Percentiles rank a stretch among this genome's conserved stretches.
Evolutionary conservation across 2,888 invertebrate genomes (phyloP).

Genomic region (Protonemura montana): DNA sequence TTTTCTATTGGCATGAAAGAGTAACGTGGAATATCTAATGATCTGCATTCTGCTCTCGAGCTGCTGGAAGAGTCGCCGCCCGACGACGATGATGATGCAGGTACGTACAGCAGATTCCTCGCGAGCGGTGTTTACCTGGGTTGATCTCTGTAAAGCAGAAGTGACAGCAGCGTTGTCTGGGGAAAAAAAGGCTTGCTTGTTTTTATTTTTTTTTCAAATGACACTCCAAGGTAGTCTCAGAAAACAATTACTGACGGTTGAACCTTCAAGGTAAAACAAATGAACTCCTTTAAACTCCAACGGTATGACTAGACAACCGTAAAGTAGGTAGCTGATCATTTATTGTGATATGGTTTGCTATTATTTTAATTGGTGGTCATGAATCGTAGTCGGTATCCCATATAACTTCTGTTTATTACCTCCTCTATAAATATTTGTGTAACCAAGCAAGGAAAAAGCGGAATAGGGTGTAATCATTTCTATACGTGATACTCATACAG

Average conservation of each 20-base stretch:
- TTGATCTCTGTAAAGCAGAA: not conserved
- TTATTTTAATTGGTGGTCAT: not conserved
- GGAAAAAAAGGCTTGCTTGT: not conserved
- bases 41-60: not conserved
- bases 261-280: too few species aligned
- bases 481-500: not conserved
- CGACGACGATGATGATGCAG: not conserved
- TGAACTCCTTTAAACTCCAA: too few species aligned
- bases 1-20: conserved; percentile 33
- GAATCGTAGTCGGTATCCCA: not conserved
- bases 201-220: not conserved
- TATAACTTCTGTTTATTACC: not conserved
- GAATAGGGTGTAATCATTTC: not conserved
- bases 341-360: not conserved
- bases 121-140: not conserved
- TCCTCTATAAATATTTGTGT: not conserved
- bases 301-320: too few species aligned
- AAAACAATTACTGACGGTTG: too few species aligned
- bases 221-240: not conserved
- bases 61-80: not conserved
- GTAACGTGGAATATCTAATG: conserved; percentile 33
- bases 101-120: not conserved
- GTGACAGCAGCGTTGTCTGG: not conserved
- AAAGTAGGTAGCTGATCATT: not conserved
- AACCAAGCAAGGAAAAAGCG: not conserved